phyloP scores from a whole-genome alignment of 2,797 vertebrate species.

The Brachyrhaphis roseni region DNA sequence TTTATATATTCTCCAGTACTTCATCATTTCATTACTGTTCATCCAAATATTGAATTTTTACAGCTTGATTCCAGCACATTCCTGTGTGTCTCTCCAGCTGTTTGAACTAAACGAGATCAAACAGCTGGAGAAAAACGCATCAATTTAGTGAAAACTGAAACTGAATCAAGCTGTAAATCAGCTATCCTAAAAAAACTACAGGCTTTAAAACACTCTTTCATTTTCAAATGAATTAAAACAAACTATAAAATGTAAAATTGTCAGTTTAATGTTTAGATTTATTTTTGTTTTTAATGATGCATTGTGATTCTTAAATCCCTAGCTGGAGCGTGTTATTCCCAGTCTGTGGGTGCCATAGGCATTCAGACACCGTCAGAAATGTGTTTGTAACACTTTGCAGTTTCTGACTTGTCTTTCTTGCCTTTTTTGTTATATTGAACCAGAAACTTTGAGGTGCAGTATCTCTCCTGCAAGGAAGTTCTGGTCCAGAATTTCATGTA shows the following conservation, averaged over 20 bases:
- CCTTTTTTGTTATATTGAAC: not conserved
- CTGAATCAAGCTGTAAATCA: slow-evolving; percentile 38
- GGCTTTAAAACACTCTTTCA: slow-evolving; percentile 5
- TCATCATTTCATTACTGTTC: not conserved
- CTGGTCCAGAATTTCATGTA: not conserved
- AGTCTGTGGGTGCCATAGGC: not conserved
- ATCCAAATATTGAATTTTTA: not conserved
- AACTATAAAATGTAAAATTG: not conserved
- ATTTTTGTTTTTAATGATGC: not conserved
- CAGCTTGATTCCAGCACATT: slow-evolving; percentile 21
- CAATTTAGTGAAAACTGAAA: not conserved
- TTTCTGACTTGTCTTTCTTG: not conserved
- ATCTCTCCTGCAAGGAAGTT: not conserved
- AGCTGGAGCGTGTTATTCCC: not conserved
- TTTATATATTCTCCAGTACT: not conserved
- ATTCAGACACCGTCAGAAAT: not conserved
- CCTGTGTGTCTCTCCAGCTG: slow-evolving; percentile 33
- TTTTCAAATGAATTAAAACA: slow-evolving; percentile 15
- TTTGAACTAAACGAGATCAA: slow-evolving; percentile 25
- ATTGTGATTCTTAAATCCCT: not conserved
- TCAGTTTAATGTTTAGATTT: not conserved
- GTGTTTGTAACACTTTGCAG: not conserved
- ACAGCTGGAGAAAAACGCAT: slow-evolving; percentile 20
- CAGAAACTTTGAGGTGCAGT: not conserved
- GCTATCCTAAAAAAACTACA: slow-evolving; percentile 31